Percentiles rank a stretch among this genome's conserved stretches.
Conservation (phyloP, 2,888 invertebrate species). For the Hedychridium roseum region DNA sequence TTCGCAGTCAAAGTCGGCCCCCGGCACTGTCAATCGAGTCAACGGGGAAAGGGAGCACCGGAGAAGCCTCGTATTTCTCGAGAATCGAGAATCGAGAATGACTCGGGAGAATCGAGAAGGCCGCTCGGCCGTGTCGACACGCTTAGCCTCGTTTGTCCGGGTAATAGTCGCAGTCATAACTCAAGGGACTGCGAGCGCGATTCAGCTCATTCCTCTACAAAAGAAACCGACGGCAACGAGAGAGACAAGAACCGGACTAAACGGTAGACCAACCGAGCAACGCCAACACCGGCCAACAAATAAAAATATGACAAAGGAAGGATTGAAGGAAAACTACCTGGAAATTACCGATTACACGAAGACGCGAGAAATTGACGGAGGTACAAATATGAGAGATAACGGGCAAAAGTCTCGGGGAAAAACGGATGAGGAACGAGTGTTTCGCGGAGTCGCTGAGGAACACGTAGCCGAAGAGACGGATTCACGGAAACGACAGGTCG, state of each 20-base stretch:
- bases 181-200: conserved; percentile 36
- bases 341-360: background rate
- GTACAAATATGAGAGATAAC: too few relatives aligned
- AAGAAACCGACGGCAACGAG: too few relatives aligned
- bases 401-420: too few relatives aligned
- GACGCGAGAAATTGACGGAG: too few relatives aligned
- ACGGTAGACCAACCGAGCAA: background rate
- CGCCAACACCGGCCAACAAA: too few relatives aligned
- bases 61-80: conserved; percentile 34
- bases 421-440: too few relatives aligned
- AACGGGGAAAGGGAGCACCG: background rate
- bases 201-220: conserved; percentile 16
- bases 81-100: conserved; percentile 25
- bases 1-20: conserved; percentile 17
- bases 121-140: conserved; percentile 49
- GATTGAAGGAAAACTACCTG: background rate
- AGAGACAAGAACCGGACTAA: too few relatives aligned
- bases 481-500: conserved; percentile 43
- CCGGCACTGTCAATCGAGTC: conserved; percentile 45
- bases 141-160: conserved; percentile 58
- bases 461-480: too few relatives aligned
- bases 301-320: too few relatives aligned
- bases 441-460: too few relatives aligned
- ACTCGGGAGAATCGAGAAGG: conserved; percentile 36
- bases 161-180: conserved; percentile 51